Conservation (phyloP, 2,888 invertebrate genomes). For the Thecocarcelia acutangulata region DNA sequence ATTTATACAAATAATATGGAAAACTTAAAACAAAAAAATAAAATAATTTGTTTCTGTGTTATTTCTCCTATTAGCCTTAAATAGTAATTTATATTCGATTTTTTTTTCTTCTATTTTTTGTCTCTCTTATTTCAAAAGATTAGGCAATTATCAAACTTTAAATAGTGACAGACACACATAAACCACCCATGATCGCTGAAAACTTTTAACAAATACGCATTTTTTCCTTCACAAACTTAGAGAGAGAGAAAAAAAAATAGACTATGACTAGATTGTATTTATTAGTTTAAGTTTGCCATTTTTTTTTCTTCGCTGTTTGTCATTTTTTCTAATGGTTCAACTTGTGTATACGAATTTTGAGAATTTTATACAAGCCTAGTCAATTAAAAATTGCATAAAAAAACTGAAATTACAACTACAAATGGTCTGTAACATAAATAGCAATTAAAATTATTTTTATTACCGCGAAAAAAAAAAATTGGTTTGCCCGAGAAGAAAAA, state of each 20-base stretch:
- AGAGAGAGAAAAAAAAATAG: neutral
- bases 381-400: slow-evolving; percentile 69
- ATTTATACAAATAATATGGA: neutral
- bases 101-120: slow-evolving; percentile 11
- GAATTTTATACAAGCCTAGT: slow-evolving; percentile 69
- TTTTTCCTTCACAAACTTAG: slow-evolving; percentile 15
- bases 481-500: neutral
- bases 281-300: slow-evolving; percentile 23
- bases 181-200: slow-evolving; percentile 68
- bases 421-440: slow-evolving; percentile 69
- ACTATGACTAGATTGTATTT: slow-evolving; percentile 38
- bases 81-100: slow-evolving; percentile 55
- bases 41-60: slow-evolving; percentile 59
- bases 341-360: slow-evolving; percentile 52
- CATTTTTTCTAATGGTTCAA: slow-evolving; percentile 51
- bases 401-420: slow-evolving; percentile 63
- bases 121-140: slow-evolving; percentile 50
- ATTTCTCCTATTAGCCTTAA: slow-evolving; percentile 60
- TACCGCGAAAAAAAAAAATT: slow-evolving; percentile 44
- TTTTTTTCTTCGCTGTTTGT: slow-evolving; percentile 18
- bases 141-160: slow-evolving; percentile 67
- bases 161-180: slow-evolving; percentile 68
- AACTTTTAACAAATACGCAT: slow-evolving; percentile 53
- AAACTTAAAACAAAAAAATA: slow-evolving; percentile 14
- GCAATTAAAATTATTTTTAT: slow-evolving; percentile 70